phyloP scores from a whole-genome alignment of 2,888 invertebrate species.

The Beris chalybata region DNA sequence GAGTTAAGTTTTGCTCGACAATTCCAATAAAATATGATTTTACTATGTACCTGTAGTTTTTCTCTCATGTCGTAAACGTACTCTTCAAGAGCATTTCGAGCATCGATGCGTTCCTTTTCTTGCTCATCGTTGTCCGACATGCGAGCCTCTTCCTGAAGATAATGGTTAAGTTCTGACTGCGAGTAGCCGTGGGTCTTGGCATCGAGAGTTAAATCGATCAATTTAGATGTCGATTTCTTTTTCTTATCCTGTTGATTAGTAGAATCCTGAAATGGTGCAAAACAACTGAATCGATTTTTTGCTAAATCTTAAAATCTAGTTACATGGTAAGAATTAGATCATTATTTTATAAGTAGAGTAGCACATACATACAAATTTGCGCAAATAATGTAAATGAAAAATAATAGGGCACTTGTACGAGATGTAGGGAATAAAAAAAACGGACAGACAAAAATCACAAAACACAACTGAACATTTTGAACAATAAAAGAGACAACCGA shows the following conservation, averaged over 20 bases:
- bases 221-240: slow-evolving; percentile 79
- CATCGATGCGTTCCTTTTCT: slow-evolving; percentile 94
- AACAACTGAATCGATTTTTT: too few relatives aligned
- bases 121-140: slow-evolving; percentile 85
- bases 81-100: slow-evolving; percentile 96
- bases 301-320: too few relatives aligned
- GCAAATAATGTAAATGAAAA: too few relatives aligned
- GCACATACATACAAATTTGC: too few relatives aligned
- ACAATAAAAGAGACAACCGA: too few relatives aligned
- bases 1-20: neutral
- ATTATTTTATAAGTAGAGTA: too few relatives aligned
- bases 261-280: slow-evolving; percentile 48
- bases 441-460: too few relatives aligned
- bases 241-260: slow-evolving; percentile 69
- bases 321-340: too few relatives aligned
- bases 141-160: slow-evolving; percentile 79
- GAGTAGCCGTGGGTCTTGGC: slow-evolving; percentile 72
- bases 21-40: neutral
- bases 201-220: slow-evolving; percentile 83
- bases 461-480: too few relatives aligned
- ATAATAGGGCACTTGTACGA: too few relatives aligned
- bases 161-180: slow-evolving; percentile 70
- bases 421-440: too few relatives aligned
- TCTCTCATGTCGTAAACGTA: slow-evolving; percentile 96
- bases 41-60: slow-evolving; percentile 64